A percentile compares a stretch with the other conserved stretches of the same genome.
Evolutionary conservation across 2,113 vertebrate species (phyloP).

Genomic region (Poeciliopsis occidentalis): DNA sequence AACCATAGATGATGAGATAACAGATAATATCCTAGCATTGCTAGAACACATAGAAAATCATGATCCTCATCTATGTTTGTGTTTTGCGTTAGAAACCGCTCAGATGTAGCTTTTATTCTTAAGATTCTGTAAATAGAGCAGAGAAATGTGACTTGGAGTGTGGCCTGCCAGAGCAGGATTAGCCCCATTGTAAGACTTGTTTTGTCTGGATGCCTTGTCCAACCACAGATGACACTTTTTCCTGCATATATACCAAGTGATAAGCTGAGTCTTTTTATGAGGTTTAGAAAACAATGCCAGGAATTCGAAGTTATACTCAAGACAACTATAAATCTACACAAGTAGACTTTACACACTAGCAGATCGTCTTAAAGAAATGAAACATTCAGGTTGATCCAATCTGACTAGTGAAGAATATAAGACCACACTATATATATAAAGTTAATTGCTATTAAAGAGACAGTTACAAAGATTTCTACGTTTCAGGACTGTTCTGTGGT

Average conservation of each 20-base stretch:
- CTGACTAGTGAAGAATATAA: too few species aligned
- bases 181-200: constrained; percentile 57
- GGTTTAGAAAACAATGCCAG: constrained; percentile 4
- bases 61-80: not conserved
- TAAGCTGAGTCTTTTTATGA: constrained; percentile 14
- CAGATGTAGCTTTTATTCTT: not conserved
- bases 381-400: not conserved
- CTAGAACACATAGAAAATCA: constrained; percentile 15
- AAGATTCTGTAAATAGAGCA: constrained; percentile 44
- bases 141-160: constrained; percentile 51
- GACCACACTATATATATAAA: not conserved
- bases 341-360: constrained; percentile 6
- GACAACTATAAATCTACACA: constrained; percentile 9
- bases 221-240: constrained; percentile 57
- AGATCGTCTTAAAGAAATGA: not conserved
- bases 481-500: not conserved
- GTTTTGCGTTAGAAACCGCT: not conserved
- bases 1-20: constrained; percentile 11
- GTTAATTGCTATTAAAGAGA: not conserved
- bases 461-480: not conserved
- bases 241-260: constrained; percentile 37
- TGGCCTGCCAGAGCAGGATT: constrained; percentile 48
- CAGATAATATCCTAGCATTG: not conserved
- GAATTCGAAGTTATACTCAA: constrained; percentile 1
- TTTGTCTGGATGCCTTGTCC: constrained; percentile 72